These are phyloP conservation scores for Polypedilum vanderplanki DNA, from an alignment of 1,140 invertebrate species.

Conservation along the genomic window DNA sequence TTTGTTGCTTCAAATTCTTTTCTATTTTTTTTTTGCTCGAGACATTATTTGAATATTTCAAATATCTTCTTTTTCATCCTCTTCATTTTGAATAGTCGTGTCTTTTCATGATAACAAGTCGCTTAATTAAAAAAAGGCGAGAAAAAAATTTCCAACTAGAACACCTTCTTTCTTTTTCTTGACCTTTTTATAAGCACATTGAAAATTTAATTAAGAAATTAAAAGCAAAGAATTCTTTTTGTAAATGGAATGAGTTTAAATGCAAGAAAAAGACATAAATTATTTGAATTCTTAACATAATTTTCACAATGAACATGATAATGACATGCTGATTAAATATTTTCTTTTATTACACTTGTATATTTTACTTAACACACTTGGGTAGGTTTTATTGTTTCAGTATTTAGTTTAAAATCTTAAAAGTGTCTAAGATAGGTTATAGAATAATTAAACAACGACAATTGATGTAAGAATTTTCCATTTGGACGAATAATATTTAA, in stretches of 20 bases:
- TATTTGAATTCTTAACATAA: background rate
- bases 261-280: background rate
- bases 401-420: no score
- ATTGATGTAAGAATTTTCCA: no score
- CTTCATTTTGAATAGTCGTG: no score
- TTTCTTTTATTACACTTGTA: no score
- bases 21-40: background rate
- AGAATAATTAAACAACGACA: no score
- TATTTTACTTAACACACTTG: no score
- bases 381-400: no score
- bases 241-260: background rate
- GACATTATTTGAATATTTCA: no score
- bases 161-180: background rate
- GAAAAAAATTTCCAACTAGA: background rate
- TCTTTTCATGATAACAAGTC: conserved; percentile 21
- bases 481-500: no score
- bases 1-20: background rate
- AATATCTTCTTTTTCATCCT: no score
- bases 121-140: conserved; percentile 23
- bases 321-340: conserved; percentile 12
- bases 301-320: background rate
- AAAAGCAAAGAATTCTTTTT: background rate
- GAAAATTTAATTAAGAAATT: conserved; percentile 27
- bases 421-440: no score
- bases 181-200: background rate